These are phyloP conservation scores for Hoplodrina blanda DNA, from an alignment of 2,888 invertebrate species.

Conservation along the genomic window DNA sequence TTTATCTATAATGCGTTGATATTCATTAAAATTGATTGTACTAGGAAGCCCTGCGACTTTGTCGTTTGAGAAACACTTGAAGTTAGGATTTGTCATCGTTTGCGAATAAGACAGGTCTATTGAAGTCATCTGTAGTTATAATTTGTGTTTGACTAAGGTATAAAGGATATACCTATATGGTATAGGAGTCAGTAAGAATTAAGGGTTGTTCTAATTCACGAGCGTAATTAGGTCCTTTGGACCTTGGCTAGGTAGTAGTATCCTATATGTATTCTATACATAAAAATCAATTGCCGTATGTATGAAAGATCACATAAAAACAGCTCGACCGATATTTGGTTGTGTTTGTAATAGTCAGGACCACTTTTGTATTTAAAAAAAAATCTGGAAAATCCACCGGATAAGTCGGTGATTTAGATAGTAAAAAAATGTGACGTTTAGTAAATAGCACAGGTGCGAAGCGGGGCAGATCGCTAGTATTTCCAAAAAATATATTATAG, in stretches of 20 bases:
- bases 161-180: no score
- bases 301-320: no score
- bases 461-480: neutral
- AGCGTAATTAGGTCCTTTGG: neutral
- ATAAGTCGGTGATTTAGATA: no score
- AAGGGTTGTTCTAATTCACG: neutral
- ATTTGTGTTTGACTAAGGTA: constrained; percentile 7
- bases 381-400: no score
- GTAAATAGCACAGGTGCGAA: no score
- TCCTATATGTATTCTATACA: no score
- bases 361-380: no score
- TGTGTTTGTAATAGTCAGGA: no score
- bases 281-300: no score
- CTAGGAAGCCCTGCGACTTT: constrained; percentile 1
- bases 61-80: constrained; percentile 20
- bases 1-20: constrained; percentile 44
- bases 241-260: neutral
- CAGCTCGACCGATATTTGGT: no score
- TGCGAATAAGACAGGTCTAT: constrained; percentile 19
- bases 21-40: constrained; percentile 36
- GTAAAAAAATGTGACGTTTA: no score
- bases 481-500: constrained; percentile 1
- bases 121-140: neutral
- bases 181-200: neutral
- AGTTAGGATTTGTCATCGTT: constrained; percentile 13